Evolutionary conservation across 2,888 invertebrate genomes (phyloP).

Genomic region (Nemapogon koenigi): DNA sequence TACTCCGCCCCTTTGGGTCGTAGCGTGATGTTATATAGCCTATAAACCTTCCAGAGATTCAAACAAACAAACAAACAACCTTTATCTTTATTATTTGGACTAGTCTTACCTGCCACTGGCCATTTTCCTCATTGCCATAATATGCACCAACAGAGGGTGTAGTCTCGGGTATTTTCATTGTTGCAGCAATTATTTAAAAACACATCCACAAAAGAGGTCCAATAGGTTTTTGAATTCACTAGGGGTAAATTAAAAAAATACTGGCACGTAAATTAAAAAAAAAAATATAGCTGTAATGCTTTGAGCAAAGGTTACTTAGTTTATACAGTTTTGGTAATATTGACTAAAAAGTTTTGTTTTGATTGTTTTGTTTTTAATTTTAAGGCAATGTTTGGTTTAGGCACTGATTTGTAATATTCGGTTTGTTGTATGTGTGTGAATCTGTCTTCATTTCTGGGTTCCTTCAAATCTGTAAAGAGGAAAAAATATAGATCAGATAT

Average conservation of each 20-base stretch:
- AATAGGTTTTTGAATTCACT: background rate
- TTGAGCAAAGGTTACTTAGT: background rate
- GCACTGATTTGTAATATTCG: slow-evolving; percentile 28
- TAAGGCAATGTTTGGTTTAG: slow-evolving; percentile 17
- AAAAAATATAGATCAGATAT: too few relatives aligned
- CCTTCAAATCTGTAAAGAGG: slow-evolving; percentile 30
- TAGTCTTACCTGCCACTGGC: slow-evolving; percentile 50
- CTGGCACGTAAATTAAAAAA: background rate
- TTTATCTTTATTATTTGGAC: background rate
- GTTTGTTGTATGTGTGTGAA: slow-evolving; percentile 20
- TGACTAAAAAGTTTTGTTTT: background rate
- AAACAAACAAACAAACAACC: too few relatives aligned
- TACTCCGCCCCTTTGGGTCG: too few relatives aligned
- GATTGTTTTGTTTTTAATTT: background rate
- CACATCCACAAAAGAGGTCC: too few relatives aligned
- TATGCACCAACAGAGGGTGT: slow-evolving; percentile 49
- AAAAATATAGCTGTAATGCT: background rate
- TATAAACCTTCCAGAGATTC: too few relatives aligned
- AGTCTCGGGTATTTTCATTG: slow-evolving; percentile 57
- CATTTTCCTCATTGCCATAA: slow-evolving; percentile 51
- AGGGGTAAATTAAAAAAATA: background rate
- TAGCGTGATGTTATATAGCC: too few relatives aligned
- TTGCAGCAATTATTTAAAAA: slow-evolving; percentile 24
- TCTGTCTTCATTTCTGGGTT: slow-evolving; percentile 39
- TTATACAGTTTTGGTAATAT: background rate